Conservation (phyloP, 2,113 vertebrate genomes). For the Lota lota region DNA sequence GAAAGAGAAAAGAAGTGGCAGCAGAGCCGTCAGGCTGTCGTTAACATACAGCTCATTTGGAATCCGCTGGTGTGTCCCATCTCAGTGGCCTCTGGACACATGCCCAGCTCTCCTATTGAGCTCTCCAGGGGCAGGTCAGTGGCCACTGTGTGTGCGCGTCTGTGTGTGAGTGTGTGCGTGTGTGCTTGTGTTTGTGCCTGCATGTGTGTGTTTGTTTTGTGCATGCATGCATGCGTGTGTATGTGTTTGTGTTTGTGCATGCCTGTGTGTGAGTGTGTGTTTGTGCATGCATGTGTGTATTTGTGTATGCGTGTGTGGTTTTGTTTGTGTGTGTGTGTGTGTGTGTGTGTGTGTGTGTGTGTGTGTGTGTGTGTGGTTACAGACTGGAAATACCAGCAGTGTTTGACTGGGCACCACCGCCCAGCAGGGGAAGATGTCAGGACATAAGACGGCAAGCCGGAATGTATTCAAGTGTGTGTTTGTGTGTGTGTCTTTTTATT, state of each 20-base stretch:
- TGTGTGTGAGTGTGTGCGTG: slow-evolving; percentile 27
- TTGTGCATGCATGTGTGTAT: no score
- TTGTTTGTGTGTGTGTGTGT: slow-evolving; percentile 28
- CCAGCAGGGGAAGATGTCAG: slow-evolving; percentile 42
- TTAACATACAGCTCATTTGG: slow-evolving; percentile 72
- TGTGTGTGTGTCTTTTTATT: slow-evolving; percentile 3
- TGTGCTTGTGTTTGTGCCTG: slow-evolving; percentile 27
- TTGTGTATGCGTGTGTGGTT: no score
- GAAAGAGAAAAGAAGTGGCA: slow-evolving; percentile 44
- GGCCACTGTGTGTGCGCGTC: slow-evolving; percentile 41
- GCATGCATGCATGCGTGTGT: neutral
- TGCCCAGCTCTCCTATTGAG: slow-evolving; percentile 72
- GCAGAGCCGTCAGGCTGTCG: slow-evolving; percentile 60
- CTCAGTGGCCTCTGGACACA: slow-evolving; percentile 62
- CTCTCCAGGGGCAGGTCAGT: slow-evolving; percentile 67
- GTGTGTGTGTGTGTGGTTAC: slow-evolving; percentile 15
- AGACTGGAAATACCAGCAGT: slow-evolving; percentile 5
- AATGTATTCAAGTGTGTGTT: slow-evolving; percentile 10
- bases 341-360: slow-evolving; percentile 24
- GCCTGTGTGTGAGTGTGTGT: no score
- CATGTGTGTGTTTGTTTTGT: slow-evolving; percentile 15
- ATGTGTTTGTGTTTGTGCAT: neutral
- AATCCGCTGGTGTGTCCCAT: slow-evolving; percentile 66
- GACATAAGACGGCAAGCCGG: slow-evolving; percentile 44
- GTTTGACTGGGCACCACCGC: slow-evolving; percentile 50